phyloP scores from a whole-genome alignment of 1,140 invertebrate genomes.

The Armadillidium nasatum region DNA sequence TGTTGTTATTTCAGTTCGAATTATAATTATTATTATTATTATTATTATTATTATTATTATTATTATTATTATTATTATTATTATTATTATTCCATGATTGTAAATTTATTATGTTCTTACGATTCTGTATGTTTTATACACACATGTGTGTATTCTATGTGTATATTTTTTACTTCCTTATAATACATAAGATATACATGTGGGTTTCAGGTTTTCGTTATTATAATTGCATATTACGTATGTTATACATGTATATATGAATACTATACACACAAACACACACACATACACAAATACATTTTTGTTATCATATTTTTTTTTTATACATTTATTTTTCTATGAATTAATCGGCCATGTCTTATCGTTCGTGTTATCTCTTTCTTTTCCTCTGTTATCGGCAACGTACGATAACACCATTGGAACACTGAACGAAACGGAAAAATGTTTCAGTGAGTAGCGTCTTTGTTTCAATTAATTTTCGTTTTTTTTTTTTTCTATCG shows the following conservation, averaged over 20 bases:
- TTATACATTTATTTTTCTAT: too few species aligned
- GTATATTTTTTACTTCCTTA: too few species aligned
- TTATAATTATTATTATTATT: not conserved
- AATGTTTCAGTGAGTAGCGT: not conserved
- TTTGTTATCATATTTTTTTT: too few species aligned
- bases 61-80: conserved; percentile 6
- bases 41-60: not conserved
- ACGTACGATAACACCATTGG: not conserved
- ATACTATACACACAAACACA: too few species aligned
- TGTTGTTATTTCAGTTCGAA: not conserved
- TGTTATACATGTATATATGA: too few species aligned
- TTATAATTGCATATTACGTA: too few species aligned
- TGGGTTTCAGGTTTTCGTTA: too few species aligned
- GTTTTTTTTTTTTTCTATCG: not conserved
- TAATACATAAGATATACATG: too few species aligned
- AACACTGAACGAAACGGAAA: not conserved
- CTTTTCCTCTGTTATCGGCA: not conserved
- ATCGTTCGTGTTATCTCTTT: not conserved
- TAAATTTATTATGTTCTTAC: not conserved
- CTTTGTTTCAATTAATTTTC: too few species aligned
- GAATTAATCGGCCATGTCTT: too few species aligned
- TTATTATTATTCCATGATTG: not conserved
- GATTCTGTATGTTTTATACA: not conserved
- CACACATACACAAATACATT: too few species aligned
- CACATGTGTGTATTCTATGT: too few species aligned